These are phyloP conservation scores for Triplophysa bombifrons DNA, from an alignment of 2,797 vertebrate genomes.

Conservation along the genomic window DNA sequence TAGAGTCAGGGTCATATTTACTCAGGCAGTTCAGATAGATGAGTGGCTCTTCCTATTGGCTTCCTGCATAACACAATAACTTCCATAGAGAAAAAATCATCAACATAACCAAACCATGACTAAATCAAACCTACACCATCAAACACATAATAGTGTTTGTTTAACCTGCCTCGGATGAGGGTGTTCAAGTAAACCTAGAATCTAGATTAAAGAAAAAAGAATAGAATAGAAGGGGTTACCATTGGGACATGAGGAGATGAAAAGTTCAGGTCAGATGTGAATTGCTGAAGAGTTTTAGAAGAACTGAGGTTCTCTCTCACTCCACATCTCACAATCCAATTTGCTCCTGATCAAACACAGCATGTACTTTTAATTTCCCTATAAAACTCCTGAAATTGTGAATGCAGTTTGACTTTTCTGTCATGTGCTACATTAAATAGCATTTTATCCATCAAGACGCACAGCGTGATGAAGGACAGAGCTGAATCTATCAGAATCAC, in stretches of 20 bases:
- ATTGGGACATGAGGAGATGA: background rate
- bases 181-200: background rate
- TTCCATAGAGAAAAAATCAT: conserved; percentile 55
- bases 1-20: conserved; percentile 46
- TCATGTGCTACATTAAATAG: background rate
- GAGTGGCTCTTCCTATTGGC: conserved; percentile 55
- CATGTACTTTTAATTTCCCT: no score
- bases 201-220: background rate
- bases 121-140: background rate
- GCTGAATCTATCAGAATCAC: conserved; percentile 9
- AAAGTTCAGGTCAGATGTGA: no score
- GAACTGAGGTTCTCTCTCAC: no score
- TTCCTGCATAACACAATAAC: conserved; percentile 59
- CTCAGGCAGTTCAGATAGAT: conserved; percentile 47
- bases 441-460: conserved; percentile 1
- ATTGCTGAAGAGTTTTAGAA: no score
- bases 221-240: background rate
- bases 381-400: background rate
- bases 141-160: background rate
- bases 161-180: background rate
- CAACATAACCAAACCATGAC: conserved; percentile 29
- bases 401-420: background rate
- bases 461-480: conserved; percentile 1
- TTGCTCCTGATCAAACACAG: no score
- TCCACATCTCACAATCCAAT: background rate